These are phyloP conservation scores for Zonitis immaculata DNA, from an alignment of 2,888 invertebrate genomes.

Conservation along the genomic window DNA sequence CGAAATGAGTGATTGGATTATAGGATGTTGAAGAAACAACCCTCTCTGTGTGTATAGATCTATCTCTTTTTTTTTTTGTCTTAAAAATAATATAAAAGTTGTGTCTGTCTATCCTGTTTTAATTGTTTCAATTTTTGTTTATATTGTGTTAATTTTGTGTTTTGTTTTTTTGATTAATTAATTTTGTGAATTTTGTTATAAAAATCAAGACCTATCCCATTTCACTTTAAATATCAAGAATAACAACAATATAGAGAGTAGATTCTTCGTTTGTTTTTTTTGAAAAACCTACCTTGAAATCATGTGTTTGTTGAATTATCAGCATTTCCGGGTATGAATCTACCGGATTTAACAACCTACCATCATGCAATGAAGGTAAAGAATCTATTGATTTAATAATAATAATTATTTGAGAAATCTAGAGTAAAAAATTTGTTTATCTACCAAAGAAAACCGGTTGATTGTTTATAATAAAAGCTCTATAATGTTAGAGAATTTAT, in stretches of 20 bases:
- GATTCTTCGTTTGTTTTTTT: neutral
- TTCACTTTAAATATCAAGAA: neutral
- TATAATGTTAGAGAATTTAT: too few relatives aligned
- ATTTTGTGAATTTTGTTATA: neutral
- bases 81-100: neutral
- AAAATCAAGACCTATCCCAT: neutral
- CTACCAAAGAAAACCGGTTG: too few relatives aligned
- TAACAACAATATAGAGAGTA: neutral
- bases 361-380: neutral
- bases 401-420: too few relatives aligned
- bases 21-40: too few relatives aligned
- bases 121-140: neutral
- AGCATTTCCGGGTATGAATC: neutral
- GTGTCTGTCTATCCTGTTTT: neutral
- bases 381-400: neutral
- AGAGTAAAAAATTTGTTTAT: too few relatives aligned
- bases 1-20: too few relatives aligned
- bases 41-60: neutral
- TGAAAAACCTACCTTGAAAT: neutral
- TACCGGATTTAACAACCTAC: neutral
- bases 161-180: neutral
- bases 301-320: neutral
- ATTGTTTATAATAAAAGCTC: too few relatives aligned
- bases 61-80: neutral
- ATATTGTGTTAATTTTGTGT: neutral